Base-by-base conservation (phyloP, 92 coral and sea anemone species). In the Blastomussa wellsi region DNA sequence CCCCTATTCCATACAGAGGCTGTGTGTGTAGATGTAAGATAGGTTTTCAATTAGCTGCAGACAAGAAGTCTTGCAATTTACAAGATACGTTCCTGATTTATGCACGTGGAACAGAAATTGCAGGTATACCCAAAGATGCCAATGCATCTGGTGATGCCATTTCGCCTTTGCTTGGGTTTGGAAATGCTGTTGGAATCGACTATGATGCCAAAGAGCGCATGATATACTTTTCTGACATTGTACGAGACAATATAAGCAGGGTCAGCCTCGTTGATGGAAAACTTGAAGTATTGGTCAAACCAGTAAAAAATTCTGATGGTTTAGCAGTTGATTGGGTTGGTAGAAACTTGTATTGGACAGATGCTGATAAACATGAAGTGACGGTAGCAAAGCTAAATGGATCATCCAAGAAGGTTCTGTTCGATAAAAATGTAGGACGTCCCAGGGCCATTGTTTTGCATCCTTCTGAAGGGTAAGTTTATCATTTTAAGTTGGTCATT, bases 301-400 rank as follows among this genome's bases (percentile, higher is more conserved):
- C 86, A 29, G 79, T 94, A 24, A 83, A 77, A 64, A 86, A 88
- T 85, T 90, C 84, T 7, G 95, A 90, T 91, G 99, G 98, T 3
- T 57, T 96, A 31, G 99, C 99, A 11, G 98, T 96, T 31, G 99
- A 96, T 79, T 96, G 99, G 99, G 82, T 92, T 24, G 99, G 95
- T 5, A 89, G 98, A 72, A 96, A 96, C 80, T 83, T 96, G 65
- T 96, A 96, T 64, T 96, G 99, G 99, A 94, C 97, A 0, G 94
- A 96, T 44, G 90, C 87, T 7, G 95, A 86, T 17, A 59, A 74
- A 22, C 92, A 86, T 39, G 93, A 92, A 47, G 84, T 96, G 26
- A 80, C 95, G 12, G 99, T 96, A 16, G 94, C 97, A 4, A 89
- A 74, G 84, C 92, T 96, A 2, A 91, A 95, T 81, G 99, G 99